A percentile compares a stretch with the other conserved stretches of the same genome.
phyloP scores from a whole-genome alignment of 2,797 vertebrate genomes.

The Xenopus petersii region DNA sequence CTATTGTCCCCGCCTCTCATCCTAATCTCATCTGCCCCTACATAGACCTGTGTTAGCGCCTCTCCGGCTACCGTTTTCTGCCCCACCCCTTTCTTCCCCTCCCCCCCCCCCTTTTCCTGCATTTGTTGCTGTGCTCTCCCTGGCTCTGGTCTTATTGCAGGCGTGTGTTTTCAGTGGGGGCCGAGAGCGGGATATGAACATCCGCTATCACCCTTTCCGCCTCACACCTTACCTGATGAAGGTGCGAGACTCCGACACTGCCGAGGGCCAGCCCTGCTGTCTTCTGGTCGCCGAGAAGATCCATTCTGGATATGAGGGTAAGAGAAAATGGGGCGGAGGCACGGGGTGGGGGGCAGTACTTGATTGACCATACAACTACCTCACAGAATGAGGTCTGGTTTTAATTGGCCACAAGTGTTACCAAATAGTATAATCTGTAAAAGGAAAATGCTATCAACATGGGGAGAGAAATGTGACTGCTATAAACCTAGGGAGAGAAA shows the following conservation, averaged over 20 bases:
- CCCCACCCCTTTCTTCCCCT: not conserved
- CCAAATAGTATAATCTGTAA: no score
- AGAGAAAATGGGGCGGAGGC: not conserved
- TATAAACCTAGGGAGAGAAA: no score
- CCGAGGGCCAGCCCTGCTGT: constrained; percentile 76
- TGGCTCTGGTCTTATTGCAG: constrained; percentile 54
- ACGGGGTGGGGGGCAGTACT: not conserved
- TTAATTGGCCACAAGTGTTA: no score
- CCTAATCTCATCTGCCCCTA: not conserved
- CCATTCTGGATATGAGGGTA: constrained; percentile 88
- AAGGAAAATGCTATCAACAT: no score
- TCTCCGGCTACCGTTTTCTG: no score
- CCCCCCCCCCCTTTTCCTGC: not conserved
- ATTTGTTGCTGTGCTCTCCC: constrained; percentile 35
- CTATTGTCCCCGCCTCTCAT: not conserved
- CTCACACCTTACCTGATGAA: constrained; percentile 86
- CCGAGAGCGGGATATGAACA: constrained; percentile 46
- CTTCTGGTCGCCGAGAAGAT: constrained; percentile 83
- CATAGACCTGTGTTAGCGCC: no score
- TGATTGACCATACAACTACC: no score
- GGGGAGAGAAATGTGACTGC: no score
- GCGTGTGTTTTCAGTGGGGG: constrained; percentile 60
- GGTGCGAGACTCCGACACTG: constrained; percentile 71
- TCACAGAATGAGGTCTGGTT: no score
- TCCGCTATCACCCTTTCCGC: constrained; percentile 55